A percentile compares a stretch with the other conserved stretches of the same genome.
These are phyloP conservation scores for Onychomys torridus DNA, from an alignment of 2,797 vertebrate species.

Conservation along the genomic window DNA sequence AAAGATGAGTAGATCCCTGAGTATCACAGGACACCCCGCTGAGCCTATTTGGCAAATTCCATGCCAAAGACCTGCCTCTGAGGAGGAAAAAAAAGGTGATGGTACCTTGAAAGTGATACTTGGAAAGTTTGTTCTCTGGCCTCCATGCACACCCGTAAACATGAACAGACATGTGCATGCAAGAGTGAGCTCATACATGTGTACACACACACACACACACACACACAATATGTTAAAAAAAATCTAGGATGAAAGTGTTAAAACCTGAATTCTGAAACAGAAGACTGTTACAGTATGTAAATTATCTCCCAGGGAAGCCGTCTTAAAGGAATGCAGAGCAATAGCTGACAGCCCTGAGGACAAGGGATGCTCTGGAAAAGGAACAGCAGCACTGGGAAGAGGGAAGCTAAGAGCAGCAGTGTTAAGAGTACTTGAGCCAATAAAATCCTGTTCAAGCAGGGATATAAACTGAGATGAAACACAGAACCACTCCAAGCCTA, in stretches of 20 bases:
- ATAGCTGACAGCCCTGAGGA: not conserved
- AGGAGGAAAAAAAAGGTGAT: not conserved
- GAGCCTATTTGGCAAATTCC: not conserved
- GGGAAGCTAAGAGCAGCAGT: not conserved
- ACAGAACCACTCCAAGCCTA: not conserved
- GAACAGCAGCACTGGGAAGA: not conserved
- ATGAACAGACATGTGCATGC: not conserved
- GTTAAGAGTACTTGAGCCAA: not conserved
- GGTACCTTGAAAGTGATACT: not conserved
- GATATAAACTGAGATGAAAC: constrained; percentile 28
- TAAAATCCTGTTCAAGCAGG: not conserved
- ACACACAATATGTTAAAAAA: not conserved
- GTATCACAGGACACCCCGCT: not conserved
- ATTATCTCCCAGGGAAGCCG: not conserved
- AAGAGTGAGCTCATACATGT: not conserved
- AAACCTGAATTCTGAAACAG: constrained; percentile 33
- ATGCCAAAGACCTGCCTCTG: not conserved
- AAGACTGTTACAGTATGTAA: not conserved
- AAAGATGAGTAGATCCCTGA: not conserved
- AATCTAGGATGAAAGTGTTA: constrained; percentile 51
- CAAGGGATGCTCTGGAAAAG: not conserved
- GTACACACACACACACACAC: not conserved
- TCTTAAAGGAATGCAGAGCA: constrained; percentile 40
- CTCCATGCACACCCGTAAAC: not conserved
- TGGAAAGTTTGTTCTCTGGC: not conserved